phyloP scores from a whole-genome alignment of 2,797 vertebrate species.

The Dallia pectoralis region DNA sequence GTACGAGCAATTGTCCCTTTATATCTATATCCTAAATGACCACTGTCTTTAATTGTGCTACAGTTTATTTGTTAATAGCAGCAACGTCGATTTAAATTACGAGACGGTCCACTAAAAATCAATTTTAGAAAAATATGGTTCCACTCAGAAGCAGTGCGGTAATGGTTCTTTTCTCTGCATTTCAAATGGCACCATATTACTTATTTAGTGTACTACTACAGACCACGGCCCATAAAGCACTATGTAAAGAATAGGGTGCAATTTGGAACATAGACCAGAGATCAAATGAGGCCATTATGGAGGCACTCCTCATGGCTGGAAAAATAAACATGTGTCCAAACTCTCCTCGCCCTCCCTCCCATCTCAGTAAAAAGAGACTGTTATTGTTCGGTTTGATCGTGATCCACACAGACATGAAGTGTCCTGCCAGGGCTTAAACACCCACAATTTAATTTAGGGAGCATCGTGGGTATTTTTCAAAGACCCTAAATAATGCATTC shows the following conservation, averaged over 20 bases:
- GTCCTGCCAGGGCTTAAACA: constrained; percentile 24
- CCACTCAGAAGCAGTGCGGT: background rate
- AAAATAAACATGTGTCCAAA: background rate
- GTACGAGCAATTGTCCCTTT: background rate
- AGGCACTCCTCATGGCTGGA: background rate
- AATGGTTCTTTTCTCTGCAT: background rate
- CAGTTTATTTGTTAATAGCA: background rate
- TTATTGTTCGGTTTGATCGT: constrained; percentile 33
- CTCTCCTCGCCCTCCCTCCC: background rate
- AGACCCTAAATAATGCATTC: constrained; percentile 1
- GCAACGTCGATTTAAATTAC: background rate
- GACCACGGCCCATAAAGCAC: background rate
- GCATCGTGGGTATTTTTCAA: background rate
- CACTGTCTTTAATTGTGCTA: background rate
- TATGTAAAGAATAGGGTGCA: background rate
- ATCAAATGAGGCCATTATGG: background rate
- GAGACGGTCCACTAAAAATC: background rate
- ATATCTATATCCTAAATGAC: background rate
- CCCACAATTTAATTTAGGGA: constrained; percentile 18
- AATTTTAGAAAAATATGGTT: background rate
- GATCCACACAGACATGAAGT: constrained; percentile 21
- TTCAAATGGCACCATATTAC: background rate
- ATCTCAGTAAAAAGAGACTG: constrained; percentile 16
- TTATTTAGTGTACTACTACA: background rate
- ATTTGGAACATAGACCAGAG: background rate